These are phyloP conservation scores for Tauraco erythrolophus DNA, from an alignment of 2,113 vertebrate genomes.

Conservation along the genomic window DNA sequence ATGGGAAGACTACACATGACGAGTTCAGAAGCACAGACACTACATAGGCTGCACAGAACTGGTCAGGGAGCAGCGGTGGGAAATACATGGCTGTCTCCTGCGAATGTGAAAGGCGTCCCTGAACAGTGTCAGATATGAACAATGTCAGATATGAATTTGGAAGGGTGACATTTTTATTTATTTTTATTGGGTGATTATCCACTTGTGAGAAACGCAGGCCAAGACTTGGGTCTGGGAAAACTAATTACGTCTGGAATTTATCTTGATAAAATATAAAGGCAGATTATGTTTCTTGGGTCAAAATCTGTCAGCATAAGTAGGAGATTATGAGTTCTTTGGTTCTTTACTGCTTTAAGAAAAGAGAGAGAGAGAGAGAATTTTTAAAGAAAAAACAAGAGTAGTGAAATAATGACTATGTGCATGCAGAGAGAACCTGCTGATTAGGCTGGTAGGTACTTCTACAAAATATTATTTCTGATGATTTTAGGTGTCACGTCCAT, in stretches of 20 bases:
- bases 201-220: constrained; percentile 10
- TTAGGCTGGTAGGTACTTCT: not conserved
- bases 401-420: not conserved
- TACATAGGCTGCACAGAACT: not conserved
- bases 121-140: not conserved
- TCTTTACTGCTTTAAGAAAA: not conserved
- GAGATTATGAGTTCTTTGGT: not conserved
- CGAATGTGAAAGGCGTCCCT: not conserved
- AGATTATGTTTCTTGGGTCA: constrained; percentile 23
- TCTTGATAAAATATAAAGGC: constrained; percentile 49
- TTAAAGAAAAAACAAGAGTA: not conserved
- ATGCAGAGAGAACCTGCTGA: not conserved
- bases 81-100: not conserved
- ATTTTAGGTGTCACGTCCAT: not conserved
- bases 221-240: constrained; percentile 21
- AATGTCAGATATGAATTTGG: not conserved
- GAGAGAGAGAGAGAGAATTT: not conserved
- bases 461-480: not conserved
- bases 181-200: constrained; percentile 25
- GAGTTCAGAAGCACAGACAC: not conserved
- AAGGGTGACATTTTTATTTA: constrained; percentile 38
- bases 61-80: not conserved
- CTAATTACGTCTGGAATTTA: constrained; percentile 39
- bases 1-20: not conserved
- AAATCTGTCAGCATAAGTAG: not conserved